Evolutionary conservation across 2,113 vertebrate genomes (phyloP).

Genomic region (Ceyx melanurus): DNA sequence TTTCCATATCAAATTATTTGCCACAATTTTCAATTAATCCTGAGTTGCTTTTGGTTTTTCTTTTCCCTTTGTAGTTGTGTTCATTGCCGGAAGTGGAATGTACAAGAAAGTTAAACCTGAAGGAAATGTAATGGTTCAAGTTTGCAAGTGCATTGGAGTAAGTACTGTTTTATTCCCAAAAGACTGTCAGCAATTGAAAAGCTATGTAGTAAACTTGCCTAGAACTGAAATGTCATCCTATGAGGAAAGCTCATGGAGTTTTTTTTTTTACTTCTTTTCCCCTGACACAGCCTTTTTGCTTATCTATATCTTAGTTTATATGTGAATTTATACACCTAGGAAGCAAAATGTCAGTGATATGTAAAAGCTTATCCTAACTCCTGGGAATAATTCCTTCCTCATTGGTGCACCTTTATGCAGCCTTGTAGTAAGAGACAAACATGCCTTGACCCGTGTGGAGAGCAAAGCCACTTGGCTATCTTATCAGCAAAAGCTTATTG

Average conservation of each 20-base stretch:
- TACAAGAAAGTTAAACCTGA: conserved; percentile 90
- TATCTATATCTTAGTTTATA: neutral
- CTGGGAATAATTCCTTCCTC: neutral
- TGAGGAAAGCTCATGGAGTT: neutral
- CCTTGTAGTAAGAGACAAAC: neutral
- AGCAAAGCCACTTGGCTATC: neutral
- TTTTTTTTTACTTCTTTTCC: neutral
- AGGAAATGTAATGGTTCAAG: conserved; percentile 88
- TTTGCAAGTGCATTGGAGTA: conserved; percentile 88
- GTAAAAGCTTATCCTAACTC: neutral
- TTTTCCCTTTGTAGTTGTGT: conserved; percentile 81
- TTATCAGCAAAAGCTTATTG: neutral
- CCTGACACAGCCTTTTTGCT: neutral
- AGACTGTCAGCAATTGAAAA: neutral
- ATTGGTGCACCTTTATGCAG: neutral
- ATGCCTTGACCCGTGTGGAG: neutral
- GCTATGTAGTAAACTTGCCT: neutral
- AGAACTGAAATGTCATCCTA: neutral
- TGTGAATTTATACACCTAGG: neutral
- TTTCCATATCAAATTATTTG: neutral
- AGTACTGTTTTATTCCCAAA: conserved; percentile 66
- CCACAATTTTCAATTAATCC: neutral
- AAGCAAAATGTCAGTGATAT: neutral
- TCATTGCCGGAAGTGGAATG: conserved; percentile 86
- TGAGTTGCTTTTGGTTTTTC: neutral